Base-by-base conservation (phyloP, 2,888 invertebrate species). In the Caenorhabditis parvicauda region DNA sequence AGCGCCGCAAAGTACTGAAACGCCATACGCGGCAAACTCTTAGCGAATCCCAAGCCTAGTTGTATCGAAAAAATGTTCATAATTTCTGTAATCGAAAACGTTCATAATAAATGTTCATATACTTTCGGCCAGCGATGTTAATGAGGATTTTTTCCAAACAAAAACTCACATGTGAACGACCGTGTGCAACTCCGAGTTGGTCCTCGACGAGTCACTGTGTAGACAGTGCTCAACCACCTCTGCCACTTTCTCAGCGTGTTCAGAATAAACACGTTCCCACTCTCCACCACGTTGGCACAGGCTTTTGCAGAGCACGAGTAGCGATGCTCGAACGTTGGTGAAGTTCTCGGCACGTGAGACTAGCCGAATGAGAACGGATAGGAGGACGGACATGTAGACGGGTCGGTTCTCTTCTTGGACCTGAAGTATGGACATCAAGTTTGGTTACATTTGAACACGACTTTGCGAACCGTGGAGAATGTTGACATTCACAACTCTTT, bases 261-360 rank as follows among this genome's bases (percentile, higher is more conserved):
- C 72, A 14, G 60, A 48, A 6, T 65, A 48, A 3, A 75, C 62
- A 24, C 52, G 59, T 19, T 58, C 46, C 79, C 77, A 78, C 19
- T 73, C 70, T n/a, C n/a, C n/a, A 21, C 54, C 44, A 7, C 68
- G 60, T 1, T 54, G 57, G 6, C 67, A 54, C 22, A 79, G 35
- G 3, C 54, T 48, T 43, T 67, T 72, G n/a, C 73, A 48, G 14
- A 76, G 47, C n/a, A 70, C 67, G 14, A 68, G 55, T 39, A 79
- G 52, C 7, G 77, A 75, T 9, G 78, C 79, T 1, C 77, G 65
- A 12, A 75, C 71, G 70, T 74, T 65, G 17, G 63, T 66, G 38
- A 72, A 72, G 52, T 75, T 72, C 24, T 58, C 49, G 7, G 57
- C 56, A 35, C 60, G 52, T n/a, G 67, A 57, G 22, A 58, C 69